Percentiles rank a stretch among this genome's conserved stretches.
phyloP scores from a whole-genome alignment of 1,140 invertebrate species.

The Coenobita brevimanus region DNA sequence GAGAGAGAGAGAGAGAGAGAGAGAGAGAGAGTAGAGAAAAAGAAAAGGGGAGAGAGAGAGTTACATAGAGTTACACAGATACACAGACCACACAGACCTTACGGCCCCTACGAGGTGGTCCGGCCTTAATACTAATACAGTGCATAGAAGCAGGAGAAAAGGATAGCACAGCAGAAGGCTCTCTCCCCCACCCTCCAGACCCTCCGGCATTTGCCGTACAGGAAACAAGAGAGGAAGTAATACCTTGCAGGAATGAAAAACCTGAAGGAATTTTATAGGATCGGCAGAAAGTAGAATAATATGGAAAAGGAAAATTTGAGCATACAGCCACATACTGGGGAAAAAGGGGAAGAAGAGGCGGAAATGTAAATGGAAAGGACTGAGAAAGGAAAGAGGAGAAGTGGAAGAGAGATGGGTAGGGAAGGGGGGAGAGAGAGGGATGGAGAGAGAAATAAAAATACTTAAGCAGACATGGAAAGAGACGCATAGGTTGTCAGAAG shows the following conservation, averaged over 20 bases:
- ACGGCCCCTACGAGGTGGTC: no score
- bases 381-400: background rate
- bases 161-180: no score
- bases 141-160: background rate
- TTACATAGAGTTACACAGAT: no score
- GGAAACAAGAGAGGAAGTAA: slow-evolving; percentile 5
- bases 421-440: no score
- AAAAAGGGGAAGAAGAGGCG: background rate
- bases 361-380: background rate
- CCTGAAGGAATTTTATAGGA: background rate
- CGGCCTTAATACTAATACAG: no score
- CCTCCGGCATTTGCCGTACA: no score
- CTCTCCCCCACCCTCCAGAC: no score
- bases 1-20: background rate
- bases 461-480: background rate
- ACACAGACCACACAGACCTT: no score
- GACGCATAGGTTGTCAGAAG: background rate
- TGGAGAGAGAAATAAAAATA: no score
- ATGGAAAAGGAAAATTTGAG: no score
- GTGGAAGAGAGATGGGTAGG: background rate
- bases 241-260: background rate
- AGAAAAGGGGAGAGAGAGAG: background rate
- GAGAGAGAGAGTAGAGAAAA: background rate
- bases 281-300: no score
- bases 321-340: no score